Base-by-base conservation (phyloP, 1,140 invertebrate genomes). In the Aphelenchoides besseyi region DNA sequence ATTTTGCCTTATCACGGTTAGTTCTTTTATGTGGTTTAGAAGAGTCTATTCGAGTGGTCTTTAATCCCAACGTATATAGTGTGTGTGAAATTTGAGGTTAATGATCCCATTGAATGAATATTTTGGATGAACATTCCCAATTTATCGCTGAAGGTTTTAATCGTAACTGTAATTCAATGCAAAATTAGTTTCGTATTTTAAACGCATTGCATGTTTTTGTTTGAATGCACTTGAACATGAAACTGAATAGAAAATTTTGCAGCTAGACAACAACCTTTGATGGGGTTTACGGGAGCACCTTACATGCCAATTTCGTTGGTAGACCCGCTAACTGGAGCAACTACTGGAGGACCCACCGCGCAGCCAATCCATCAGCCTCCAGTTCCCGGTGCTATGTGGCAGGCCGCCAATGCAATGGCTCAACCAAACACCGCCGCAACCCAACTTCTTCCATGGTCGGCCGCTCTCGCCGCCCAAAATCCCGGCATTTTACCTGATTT, bases 231-330 rank as follows among this genome's bases (percentile, higher is more conserved):
- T 62, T 69, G 26, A 32, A 54, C 59, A 69, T n/a, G n/a, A n/a
- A n/a, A n/a, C n/a, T n/a, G n/a, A n/a, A n/a, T n/a, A n/a, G n/a
- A n/a, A n/a, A n/a, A n/a, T n/a, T n/a, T 71, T 75, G 35, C 29
- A 74, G 72, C 26, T 28, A 73, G 76, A 1, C 75, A 79, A 37
- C 72, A 72, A 29, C 76, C 71, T 54, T 73, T 78, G 29, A 36
- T 74, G 28, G 78, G 77, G n/a, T 80, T 77, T 29, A 28, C 77
- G 12, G 77, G 73, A 2, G 32, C 79, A 29, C 41, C 78, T 32
- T 80, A 78, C 35, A 67, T 79, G 55, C 77, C 77, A n/a, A 68
- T 79, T 5, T 79, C 78, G 1, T 74, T 79, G 9, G 68, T 79
- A 18, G 77, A 79, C 48, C 79, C 75, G 28, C 41, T 37, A 63